Base-by-base conservation (phyloP, 1,140 invertebrate genomes). In the Bombus huntii region DNA sequence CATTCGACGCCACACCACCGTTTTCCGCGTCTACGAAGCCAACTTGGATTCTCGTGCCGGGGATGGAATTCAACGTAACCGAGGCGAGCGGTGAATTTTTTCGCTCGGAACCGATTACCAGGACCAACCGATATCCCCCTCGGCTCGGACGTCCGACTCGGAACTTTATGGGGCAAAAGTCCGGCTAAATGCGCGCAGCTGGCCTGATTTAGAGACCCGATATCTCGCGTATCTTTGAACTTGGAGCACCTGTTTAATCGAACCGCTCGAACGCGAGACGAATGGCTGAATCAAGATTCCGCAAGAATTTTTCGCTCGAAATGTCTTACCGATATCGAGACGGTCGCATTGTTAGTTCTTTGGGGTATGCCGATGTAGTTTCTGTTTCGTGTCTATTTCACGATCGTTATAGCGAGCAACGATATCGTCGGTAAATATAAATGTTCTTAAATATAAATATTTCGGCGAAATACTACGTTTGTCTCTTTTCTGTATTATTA, bases 151-250 rank as follows among this genome's bases (percentile, higher is more conserved):
- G 44, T 34, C 34, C 22, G 47, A 57, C 59, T n/a, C 53, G 47
- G 25, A 57, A 57, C 28, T 81, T 81, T 72, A 71, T 71, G n/a
- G 62, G 5, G 31, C 0, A n/a, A 39, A 57, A 39, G 44, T 2
- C 13, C 42, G 34, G 8, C 2, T 42, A 28, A 57, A 57, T 31
- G 39, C 28, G 42, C 18, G 37, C 39, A 44, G 62, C 34, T 28
- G 10, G 57, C 2, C 25, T 31, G 39, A 66, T 79, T 79, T 47
- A 66, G 25, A 25, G 62, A 65, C 28, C 34, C 39, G 37, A 28
- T 42, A n/a, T 31, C 71, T 25, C 34, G 68, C 68, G 68, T 70
- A 28, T 39, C 68, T 70, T 70, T 70, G 68, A 70, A 70, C 37
- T 31, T 25, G 31, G 3, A 68, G 39, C 25, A n/a, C 37, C 25